Evolutionary conservation across 2,888 invertebrate genomes (phyloP), one percentile per base, ranked within the genome.

Genomic region (Noctua janthe): DNA sequence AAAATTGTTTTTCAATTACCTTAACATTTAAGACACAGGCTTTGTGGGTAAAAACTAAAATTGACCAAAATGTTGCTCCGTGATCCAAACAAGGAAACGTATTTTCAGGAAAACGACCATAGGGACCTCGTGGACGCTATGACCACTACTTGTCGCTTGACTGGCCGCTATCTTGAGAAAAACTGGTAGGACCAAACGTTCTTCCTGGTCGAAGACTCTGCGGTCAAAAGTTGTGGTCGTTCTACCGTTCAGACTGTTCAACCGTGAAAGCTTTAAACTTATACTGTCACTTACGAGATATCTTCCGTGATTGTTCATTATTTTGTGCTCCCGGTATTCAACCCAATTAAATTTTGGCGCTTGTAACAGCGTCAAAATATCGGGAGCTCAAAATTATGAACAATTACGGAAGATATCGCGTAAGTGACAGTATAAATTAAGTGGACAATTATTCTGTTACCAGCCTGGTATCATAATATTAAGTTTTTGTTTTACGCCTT

Each of bases 401-500:
- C 43, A 43, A 43, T 43, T 7, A 43, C 7, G 43, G 43, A 43
- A 43, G 7, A 43, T 7, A 39, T 43, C 7, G 0, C 7, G 7
- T 43, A 43, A 43, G 43, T 43, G 43, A 43, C 43, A 43, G 43
- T 43, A 43, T 43, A 43, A 43, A 7, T 43, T 7, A 43, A 69
- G 29, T 69, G 35, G 15, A 51, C 17, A 67, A 67, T 7, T 13
- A 20, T n/a, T 51, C 8, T 62, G 54, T 39, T 69, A 62, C 62
- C 76, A 39, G n/a, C 13, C 20, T 64, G 47, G 59, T 54, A 39
- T 29, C 47, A n/a, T 59, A 54, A 20, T 83, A 71, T 71, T 56
- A 78, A 83, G n/a, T 71, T 71, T 71, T 49, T 71, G 43, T 83
- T 81, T 71, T 59, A 84, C 56, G 84, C 66, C 56, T 78, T 71